Evolutionary conservation across 2,888 invertebrate genomes (phyloP).

Genomic region (Lottia gigantea): DNA sequence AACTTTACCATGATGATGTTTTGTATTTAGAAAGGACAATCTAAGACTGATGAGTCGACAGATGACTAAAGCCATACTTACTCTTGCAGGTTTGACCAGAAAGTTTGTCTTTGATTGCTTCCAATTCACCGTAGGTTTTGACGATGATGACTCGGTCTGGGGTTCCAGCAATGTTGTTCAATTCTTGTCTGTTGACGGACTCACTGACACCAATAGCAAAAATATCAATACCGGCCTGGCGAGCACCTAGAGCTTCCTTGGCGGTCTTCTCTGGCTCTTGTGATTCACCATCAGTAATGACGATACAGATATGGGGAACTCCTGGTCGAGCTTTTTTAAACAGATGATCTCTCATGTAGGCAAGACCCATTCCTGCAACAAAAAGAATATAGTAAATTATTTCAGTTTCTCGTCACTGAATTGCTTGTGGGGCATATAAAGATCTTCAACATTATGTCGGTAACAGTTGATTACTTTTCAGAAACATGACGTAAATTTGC

Average conservation of each 20-base stretch:
- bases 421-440: too few species aligned
- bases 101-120: constrained; percentile 27
- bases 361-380: background rate
- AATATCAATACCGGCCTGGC: constrained; percentile 24
- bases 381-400: too few species aligned
- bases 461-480: too few species aligned
- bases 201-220: constrained; percentile 33
- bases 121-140: constrained; percentile 26
- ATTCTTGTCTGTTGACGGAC: constrained; percentile 24
- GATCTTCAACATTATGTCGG: too few species aligned
- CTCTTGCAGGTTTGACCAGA: constrained; percentile 23
- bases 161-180: constrained; percentile 29
- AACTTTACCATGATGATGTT: too few species aligned
- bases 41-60: background rate
- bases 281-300: background rate
- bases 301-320: background rate
- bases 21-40: too few species aligned
- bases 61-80: constrained; percentile 2
- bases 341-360: background rate
- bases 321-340: background rate
- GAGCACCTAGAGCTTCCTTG: constrained; percentile 20
- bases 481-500: too few species aligned
- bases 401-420: too few species aligned
- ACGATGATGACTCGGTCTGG: constrained; percentile 24
- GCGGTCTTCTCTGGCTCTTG: constrained; percentile 19